A percentile compares a stretch with the other conserved stretches of the same genome.
Conservation (phyloP, 1,140 invertebrate species). For the Habropoda laboriosa region DNA sequence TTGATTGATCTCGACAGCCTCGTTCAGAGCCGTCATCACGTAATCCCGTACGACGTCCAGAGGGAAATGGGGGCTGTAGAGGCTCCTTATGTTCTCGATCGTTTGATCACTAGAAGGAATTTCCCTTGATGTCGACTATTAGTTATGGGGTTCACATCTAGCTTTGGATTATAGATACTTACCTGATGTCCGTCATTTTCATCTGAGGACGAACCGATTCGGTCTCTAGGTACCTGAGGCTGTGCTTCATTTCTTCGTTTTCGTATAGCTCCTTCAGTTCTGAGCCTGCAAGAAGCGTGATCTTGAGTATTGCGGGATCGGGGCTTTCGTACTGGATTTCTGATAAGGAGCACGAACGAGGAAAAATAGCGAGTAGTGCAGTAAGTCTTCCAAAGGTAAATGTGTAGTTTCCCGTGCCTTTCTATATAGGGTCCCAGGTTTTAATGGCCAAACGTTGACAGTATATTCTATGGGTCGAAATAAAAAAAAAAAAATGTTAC, state of each 20-base stretch:
- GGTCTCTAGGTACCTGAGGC: constrained; percentile 91
- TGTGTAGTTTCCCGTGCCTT: too few species aligned
- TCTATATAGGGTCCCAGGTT: too few species aligned
- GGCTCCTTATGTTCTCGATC: constrained; percentile 92
- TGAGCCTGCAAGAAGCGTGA: constrained; percentile 81
- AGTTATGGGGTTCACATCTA: constrained; percentile 68
- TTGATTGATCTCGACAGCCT: constrained; percentile 97
- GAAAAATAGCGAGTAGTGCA: too few species aligned
- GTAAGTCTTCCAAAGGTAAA: too few species aligned
- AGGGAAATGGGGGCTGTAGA: constrained; percentile 97
- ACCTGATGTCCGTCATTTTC: constrained; percentile 95
- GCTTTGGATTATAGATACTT: constrained; percentile 76
- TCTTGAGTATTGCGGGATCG: too few species aligned
- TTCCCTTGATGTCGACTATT: constrained; percentile 73
- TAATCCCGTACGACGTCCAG: constrained; percentile 96
- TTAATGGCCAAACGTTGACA: too few species aligned
- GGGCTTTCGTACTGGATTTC: too few species aligned
- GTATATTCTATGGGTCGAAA: too few species aligned
- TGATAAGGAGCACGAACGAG: too few species aligned
- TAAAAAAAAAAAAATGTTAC: too few species aligned
- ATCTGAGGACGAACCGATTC: constrained; percentile 96
- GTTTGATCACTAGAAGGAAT: constrained; percentile 87
- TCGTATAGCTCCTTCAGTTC: constrained; percentile 94
- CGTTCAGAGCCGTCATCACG: constrained; percentile 96
- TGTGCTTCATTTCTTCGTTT: constrained; percentile 92